phyloP scores from a whole-genome alignment of 2,113 vertebrate species.

The Phaethon lepturus region DNA sequence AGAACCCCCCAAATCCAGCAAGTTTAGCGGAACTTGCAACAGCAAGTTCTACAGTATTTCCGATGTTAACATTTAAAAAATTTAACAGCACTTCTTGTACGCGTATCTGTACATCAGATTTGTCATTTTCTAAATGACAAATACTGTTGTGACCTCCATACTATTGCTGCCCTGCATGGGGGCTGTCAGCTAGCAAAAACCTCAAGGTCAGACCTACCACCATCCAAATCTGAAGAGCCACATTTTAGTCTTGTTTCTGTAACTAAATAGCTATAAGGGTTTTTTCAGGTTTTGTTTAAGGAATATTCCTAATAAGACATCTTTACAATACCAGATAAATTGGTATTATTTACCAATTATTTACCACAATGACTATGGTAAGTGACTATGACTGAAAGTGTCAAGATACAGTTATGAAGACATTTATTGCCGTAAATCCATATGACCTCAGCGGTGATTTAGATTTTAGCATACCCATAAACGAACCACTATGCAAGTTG shows the following conservation, averaged over 20 bases:
- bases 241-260: background rate
- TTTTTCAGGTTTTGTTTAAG: background rate
- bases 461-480: background rate
- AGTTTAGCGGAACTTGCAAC: background rate
- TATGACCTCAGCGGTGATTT: background rate
- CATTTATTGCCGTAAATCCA: background rate
- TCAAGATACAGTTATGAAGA: background rate
- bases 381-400: background rate
- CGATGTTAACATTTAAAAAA: background rate
- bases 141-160: rapidly evolving
- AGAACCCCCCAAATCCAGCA: background rate
- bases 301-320: background rate
- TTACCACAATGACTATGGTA: too few relatives aligned
- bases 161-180: background rate
- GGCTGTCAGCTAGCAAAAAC: background rate
- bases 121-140: background rate
- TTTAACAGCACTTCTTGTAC: background rate
- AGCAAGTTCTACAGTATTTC: background rate
- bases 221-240: background rate
- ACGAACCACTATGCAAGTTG: background rate
- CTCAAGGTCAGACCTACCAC: background rate
- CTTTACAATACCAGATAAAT: background rate
- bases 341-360: too few relatives aligned
- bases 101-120: rapidly evolving
- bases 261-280: background rate